Base-by-base conservation (phyloP, 2,888 invertebrate species). In the Iphiclides podalirius region DNA sequence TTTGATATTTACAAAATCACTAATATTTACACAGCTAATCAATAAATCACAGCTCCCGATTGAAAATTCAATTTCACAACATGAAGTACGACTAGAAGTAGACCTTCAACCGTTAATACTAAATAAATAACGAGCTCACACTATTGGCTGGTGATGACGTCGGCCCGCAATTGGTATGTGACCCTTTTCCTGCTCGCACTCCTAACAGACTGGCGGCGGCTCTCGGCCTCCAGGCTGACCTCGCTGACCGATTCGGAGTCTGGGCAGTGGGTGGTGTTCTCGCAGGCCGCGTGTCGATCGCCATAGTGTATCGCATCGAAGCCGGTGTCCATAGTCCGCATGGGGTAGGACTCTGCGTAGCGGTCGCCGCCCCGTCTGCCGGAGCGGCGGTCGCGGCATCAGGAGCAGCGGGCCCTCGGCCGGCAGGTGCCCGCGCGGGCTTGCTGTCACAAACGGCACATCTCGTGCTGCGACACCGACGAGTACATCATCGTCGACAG, bases 401-500 rank as follows among this genome's bases (percentile, higher is more conserved):
- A 84, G 64, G 87, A 84, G 54, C 84, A 86, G 0, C 85, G 71
- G 1, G 75, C 61, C 47, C 86, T 76, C 15, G 74, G 71, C 11
- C 82, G 76, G 57, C 82, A 75, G 2, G 76, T 72, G 13, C 87
- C 83, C 60, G 83, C 80, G 56, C 89, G 81, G 41, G 89, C 88
- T 64, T 91, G 90, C 59, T 91, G 92, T 92, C 92, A 92, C 90
- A 92, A 91, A n/a, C 91, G 90, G 72, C 91, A 92, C 79, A 92
- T 89, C 71, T 92, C 92, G 61, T 92, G 92, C 67, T 92, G 92
- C 33, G 91, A 89, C 53, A 92, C 92, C 34, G 92, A 92, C 11
- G 92, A 90, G 70, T 92, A 92, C 82, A 89, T 89, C 88, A 88
- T 88, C 49, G 88, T 80, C n/a, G 88, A 72, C 46, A 89, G 85